Conservation (phyloP, 2,113 vertebrate genomes). For the Stomatorhinus ivindoensis region DNA sequence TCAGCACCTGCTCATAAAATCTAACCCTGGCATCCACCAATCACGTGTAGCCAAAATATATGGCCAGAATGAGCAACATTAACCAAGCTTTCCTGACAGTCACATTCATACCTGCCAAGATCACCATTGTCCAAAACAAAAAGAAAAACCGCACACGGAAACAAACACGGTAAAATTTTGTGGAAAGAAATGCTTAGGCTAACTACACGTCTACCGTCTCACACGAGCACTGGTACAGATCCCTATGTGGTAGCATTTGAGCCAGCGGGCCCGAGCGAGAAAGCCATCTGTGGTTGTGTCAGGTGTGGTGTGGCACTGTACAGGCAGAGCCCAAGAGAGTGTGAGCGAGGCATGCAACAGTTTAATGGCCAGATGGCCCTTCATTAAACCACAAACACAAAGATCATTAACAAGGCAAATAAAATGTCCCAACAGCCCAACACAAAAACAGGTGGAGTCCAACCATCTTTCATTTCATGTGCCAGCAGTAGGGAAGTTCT, state of each 20-base stretch:
- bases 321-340: neutral
- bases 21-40: neutral
- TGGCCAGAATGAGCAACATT: neutral
- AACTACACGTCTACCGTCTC: neutral
- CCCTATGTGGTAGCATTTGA: neutral
- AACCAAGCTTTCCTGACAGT: neutral
- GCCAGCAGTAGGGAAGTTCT: neutral
- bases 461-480: neutral
- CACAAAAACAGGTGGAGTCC: slow-evolving; percentile 1
- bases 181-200: neutral
- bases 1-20: neutral
- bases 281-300: neutral
- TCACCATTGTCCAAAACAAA: neutral
- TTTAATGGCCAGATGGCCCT: slow-evolving; percentile 10
- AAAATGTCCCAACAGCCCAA: slow-evolving; percentile 4
- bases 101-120: neutral
- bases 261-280: neutral
- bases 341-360: neutral
- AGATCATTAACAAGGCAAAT: slow-evolving; percentile 10
- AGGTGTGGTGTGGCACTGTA: slow-evolving; percentile 5
- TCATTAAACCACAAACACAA: slow-evolving; percentile 12
- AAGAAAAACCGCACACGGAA: neutral
- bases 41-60: neutral
- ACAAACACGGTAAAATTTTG: neutral
- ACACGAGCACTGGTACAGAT: neutral